These are phyloP conservation scores for Catagonus wagneri DNA, from an alignment of 2,113 vertebrate species.

Conservation along the genomic window DNA sequence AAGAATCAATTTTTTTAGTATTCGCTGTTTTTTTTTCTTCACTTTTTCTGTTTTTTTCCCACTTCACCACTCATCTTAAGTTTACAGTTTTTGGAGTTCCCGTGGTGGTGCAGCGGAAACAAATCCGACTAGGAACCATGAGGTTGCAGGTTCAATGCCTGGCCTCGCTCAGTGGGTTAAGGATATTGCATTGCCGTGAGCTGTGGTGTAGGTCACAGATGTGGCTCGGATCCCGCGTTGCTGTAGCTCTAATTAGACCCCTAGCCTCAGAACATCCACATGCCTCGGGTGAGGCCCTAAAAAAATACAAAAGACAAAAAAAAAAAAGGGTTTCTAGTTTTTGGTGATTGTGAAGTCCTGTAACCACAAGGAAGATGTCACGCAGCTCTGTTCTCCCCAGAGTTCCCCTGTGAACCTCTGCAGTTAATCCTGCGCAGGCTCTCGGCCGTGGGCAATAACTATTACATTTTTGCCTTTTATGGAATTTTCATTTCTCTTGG, in stretches of 20 bases:
- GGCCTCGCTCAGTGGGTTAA: no score
- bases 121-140: no score
- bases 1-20: neutral
- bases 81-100: neutral
- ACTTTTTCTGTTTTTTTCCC: neutral
- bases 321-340: no score
- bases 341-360: neutral
- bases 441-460: neutral
- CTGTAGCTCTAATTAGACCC: no score
- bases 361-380: neutral
- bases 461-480: neutral
- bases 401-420: neutral
- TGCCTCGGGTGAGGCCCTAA: no score
- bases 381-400: neutral
- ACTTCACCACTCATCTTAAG: neutral
- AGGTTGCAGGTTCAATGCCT: no score
- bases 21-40: neutral
- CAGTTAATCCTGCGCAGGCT: neutral
- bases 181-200: no score
- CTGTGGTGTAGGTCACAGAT: no score
- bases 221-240: no score
- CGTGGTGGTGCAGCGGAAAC: no score
- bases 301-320: no score
- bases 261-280: no score
- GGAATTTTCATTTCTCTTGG: neutral